A percentile compares a stretch with the other conserved stretches of the same genome.
These are phyloP conservation scores for Netta rufina DNA, from an alignment of 2,797 vertebrate genomes.

Conservation along the genomic window DNA sequence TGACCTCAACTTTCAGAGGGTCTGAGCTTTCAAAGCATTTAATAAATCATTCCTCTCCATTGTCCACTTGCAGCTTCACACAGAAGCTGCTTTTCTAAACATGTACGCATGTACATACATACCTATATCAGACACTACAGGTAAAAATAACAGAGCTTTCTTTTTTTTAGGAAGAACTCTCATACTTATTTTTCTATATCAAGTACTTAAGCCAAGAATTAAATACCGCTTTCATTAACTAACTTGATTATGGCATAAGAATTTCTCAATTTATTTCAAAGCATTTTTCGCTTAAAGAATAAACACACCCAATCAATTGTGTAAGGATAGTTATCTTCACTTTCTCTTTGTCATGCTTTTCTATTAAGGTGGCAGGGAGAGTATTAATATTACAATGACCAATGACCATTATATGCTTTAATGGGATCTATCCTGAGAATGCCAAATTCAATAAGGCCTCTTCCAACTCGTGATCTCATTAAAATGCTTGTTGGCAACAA, in stretches of 20 bases:
- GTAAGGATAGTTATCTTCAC: neutral
- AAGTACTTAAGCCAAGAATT: neutral
- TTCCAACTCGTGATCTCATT: slow-evolving; percentile 10
- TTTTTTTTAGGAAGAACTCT: neutral
- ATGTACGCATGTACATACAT: neutral
- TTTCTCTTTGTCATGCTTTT: neutral
- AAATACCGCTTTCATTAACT: neutral
- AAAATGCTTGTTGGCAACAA: slow-evolving; percentile 5
- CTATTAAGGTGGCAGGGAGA: neutral
- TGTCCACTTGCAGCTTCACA: neutral
- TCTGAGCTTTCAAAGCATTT: neutral
- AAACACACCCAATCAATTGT: neutral
- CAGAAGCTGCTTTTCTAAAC: neutral
- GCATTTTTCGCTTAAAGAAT: neutral
- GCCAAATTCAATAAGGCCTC: neutral
- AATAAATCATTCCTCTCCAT: neutral
- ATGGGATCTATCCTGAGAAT: neutral
- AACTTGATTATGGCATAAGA: neutral
- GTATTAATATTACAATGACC: neutral
- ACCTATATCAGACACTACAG: neutral
- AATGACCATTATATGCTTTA: neutral
- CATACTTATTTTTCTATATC: neutral
- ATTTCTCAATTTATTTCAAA: neutral
- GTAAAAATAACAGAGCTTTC: neutral
- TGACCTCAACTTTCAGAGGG: neutral